Evolutionary conservation across 2,113 vertebrate genomes (phyloP).

Genomic region (Thunnus thynnus): DNA sequence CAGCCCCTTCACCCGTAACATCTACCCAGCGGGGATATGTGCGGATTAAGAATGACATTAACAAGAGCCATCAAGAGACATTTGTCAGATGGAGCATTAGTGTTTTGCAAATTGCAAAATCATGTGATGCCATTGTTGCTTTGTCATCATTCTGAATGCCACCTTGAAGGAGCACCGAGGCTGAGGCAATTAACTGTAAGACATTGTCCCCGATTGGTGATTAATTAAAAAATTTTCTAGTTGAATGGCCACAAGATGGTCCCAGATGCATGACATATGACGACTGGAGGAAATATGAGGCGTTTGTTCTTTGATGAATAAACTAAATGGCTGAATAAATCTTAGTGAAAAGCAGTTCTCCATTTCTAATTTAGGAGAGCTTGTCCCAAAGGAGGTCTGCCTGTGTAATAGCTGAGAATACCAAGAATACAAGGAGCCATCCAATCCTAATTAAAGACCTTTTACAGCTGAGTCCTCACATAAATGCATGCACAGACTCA

Average conservation of each 20-base stretch:
- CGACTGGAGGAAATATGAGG: background rate
- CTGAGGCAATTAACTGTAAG: conserved; percentile 33
- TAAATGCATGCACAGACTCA: conserved; percentile 27
- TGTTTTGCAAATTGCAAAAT: conserved; percentile 40
- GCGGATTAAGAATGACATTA: conserved; percentile 55
- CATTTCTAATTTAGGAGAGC: conserved; percentile 55
- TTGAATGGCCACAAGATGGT: conserved; percentile 20
- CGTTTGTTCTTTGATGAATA: conserved; percentile 42
- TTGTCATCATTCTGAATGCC: conserved; percentile 46
- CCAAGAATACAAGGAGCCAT: conserved; percentile 57
- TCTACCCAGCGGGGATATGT: conserved; percentile 51
- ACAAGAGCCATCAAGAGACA: conserved; percentile 44
- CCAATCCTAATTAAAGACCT: conserved; percentile 74
- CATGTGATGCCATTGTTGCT: conserved; percentile 26
- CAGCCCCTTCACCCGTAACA: conserved; percentile 37
- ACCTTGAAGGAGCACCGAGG: background rate
- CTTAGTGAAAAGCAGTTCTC: conserved; percentile 42
- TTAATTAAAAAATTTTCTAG: conserved; percentile 26
- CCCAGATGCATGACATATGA: background rate
- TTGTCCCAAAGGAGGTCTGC: conserved; percentile 54
- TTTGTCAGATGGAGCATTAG: conserved; percentile 49
- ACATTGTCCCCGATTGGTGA: conserved; percentile 30
- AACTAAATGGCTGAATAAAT: conserved; percentile 48
- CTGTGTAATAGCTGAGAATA: conserved; percentile 59
- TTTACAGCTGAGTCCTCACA: conserved; percentile 73